phyloP scores from a whole-genome alignment of 2,797 vertebrate species.

The Menidia menidia region DNA sequence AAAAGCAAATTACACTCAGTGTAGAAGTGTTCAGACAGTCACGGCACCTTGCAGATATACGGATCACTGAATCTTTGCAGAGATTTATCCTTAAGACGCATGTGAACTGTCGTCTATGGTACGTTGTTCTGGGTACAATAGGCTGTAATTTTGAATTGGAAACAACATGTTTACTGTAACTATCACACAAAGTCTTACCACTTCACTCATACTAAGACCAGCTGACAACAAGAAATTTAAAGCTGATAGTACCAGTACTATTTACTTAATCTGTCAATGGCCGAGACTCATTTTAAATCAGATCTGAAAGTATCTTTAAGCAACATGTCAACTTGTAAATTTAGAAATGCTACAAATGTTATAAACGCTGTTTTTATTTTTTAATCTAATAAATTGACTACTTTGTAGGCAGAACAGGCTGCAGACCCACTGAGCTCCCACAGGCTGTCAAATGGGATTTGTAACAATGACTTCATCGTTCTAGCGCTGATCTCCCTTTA shows the following conservation, averaged over 20 bases:
- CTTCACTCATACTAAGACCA: not conserved
- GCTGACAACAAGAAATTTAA: too few species aligned
- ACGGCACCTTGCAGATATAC: not conserved
- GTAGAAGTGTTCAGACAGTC: too few species aligned
- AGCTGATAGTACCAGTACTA: too few species aligned
- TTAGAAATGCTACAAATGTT: not conserved
- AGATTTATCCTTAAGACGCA: not conserved
- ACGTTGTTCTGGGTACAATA: not conserved
- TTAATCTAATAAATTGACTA: not conserved
- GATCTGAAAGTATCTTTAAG: not conserved
- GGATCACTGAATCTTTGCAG: not conserved
- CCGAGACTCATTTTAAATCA: not conserved
- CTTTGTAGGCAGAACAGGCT: not conserved
- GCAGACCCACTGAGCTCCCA: conserved; percentile 16
- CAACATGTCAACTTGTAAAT: not conserved
- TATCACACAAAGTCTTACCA: not conserved
- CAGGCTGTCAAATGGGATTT: conserved; percentile 25
- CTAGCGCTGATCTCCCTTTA: conserved; percentile 11
- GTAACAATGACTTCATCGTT: conserved; percentile 15
- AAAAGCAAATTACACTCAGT: not conserved
- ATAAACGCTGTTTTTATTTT: not conserved
- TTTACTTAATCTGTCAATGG: too few species aligned
- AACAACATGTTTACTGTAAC: not conserved
- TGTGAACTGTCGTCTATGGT: not conserved
- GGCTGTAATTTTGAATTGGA: not conserved